Base-by-base conservation (phyloP, 2,797 vertebrate species). In the Meda fulgida region DNA sequence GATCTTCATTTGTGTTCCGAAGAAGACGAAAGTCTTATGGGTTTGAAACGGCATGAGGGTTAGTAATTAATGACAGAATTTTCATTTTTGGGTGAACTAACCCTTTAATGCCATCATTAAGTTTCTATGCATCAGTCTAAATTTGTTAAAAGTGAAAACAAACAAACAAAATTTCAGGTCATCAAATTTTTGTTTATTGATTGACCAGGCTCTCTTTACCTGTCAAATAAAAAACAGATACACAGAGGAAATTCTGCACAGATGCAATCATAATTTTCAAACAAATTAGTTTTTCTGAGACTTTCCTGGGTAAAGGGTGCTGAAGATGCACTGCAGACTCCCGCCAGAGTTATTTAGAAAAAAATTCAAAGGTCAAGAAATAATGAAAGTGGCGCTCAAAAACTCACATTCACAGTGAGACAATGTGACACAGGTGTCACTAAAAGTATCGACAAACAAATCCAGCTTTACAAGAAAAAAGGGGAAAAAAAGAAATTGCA, bases 361-460 rank as follows among this genome's bases (percentile, higher is more conserved):
- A 34, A 34, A 34, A 34, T 43, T 55, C n/a, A 71, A 58, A 71
- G 38, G 58, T 46, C 26, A 21, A 63, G 16, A 67, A 31, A 43
- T 48, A 66, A 80, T 34, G 2, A 80, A 43, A 82, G 38, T 3
- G 11, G 36, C 0, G 19, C 36, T 26, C 31, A 69, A 69, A 80
- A 73, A 83, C 79, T 73, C 53, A 71, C 58, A 73, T 91, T 92
- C 91, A 93, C 94, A 92, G 91, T 89, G 94, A 91, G 90, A 88
- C 80, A 90, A 65, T 34, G 81, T 78, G 70, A 77, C 46, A 77
- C 38, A 69, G 60, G 84, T 71, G 36, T 48, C 36, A 78, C 43
- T 78, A 48, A 78, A 51, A 83, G 46, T 48, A 78, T 5, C 4
- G 10, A 69, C 46, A 66, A 70, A 80, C n/a, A 88, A 78, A 73